Conservation (phyloP, 2,888 invertebrate genomes). For the Leistus spinibarbis region DNA sequence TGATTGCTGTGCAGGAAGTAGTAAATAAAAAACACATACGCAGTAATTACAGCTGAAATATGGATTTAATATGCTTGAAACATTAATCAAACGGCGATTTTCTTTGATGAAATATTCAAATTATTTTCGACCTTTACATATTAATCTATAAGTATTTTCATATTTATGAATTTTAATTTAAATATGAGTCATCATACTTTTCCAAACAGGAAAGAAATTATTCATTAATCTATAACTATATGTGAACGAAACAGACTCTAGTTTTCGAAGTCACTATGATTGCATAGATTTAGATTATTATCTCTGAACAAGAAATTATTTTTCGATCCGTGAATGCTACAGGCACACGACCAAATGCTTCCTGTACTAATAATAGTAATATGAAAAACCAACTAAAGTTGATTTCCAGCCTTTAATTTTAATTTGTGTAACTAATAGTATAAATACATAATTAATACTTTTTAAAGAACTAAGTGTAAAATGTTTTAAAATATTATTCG, state of each 20-base stretch:
- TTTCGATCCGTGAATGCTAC: too few relatives aligned
- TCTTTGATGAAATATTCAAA: not conserved
- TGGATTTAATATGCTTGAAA: not conserved
- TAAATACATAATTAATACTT: too few relatives aligned
- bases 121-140: not conserved
- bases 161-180: not conserved
- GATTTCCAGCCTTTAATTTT: too few relatives aligned
- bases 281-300: too few relatives aligned
- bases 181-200: not conserved
- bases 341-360: too few relatives aligned
- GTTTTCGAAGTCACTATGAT: too few relatives aligned
- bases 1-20: not conserved
- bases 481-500: too few relatives aligned
- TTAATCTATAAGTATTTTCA: not conserved
- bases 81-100: not conserved
- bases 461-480: too few relatives aligned
- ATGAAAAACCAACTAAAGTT: too few relatives aligned
- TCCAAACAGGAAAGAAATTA: not conserved
- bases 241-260: slow-evolving; percentile 19
- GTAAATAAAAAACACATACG: not conserved
- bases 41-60: not conserved
- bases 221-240: not conserved
- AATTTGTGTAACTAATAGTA: too few relatives aligned
- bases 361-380: too few relatives aligned
- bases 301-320: too few relatives aligned